phyloP scores from a whole-genome alignment of 2,888 invertebrate species.

The Cactoblastis cactorum region DNA sequence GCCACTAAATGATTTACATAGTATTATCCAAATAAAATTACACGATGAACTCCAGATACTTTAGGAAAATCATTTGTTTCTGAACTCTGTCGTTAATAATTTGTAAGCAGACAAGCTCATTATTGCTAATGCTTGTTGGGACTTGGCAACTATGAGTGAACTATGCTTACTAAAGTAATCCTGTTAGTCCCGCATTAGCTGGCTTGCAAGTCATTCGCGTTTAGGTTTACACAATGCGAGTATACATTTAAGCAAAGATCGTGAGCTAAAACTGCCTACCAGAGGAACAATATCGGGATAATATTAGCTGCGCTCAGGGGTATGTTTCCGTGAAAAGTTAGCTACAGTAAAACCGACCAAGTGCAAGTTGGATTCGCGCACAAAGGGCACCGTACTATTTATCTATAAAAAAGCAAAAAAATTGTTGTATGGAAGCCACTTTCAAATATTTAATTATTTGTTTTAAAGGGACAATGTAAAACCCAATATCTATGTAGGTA shows the following conservation, averaged over 20 bases:
- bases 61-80: background rate
- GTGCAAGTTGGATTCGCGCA: too few species aligned
- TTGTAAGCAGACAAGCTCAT: conserved; percentile 11
- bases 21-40: background rate
- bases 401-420: too few species aligned
- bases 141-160: conserved; percentile 8
- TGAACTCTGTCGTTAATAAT: background rate
- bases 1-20: background rate
- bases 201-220: conserved; percentile 12
- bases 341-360: too few species aligned
- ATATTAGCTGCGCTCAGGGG: too few species aligned
- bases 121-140: conserved; percentile 9
- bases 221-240: conserved; percentile 1
- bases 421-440: too few species aligned
- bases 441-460: too few species aligned
- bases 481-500: too few species aligned
- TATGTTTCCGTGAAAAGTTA: too few species aligned
- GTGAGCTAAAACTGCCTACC: background rate
- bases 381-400: too few species aligned
- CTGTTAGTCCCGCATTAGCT: conserved; percentile 3
- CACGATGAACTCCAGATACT: background rate
- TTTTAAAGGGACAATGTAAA: too few species aligned
- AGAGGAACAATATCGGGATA: background rate
- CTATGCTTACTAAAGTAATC: conserved; percentile 9
- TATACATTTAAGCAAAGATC: background rate